A percentile compares a stretch with the other conserved stretches of the same genome.
Evolutionary conservation across 2,797 vertebrate genomes (phyloP).

Genomic region (Darevskia nairensis): DNA sequence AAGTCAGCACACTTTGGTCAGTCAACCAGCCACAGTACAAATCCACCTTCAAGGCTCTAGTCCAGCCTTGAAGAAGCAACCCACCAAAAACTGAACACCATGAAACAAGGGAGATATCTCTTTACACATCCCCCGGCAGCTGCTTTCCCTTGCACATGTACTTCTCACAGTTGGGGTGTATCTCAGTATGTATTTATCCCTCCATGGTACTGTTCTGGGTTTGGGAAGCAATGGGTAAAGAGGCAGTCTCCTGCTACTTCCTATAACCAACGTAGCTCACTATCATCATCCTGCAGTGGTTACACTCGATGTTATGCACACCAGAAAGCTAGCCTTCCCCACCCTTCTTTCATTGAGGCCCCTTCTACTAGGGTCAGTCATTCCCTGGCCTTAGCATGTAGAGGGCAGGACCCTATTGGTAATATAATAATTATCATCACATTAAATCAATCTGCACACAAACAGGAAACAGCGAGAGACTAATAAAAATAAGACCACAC

Average conservation of each 20-base stretch:
- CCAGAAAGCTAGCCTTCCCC: neutral
- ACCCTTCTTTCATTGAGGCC: no score
- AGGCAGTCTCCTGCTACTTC: neutral
- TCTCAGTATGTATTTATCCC: neutral
- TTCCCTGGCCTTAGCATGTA: neutral
- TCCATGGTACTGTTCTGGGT: neutral
- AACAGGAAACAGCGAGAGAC: neutral
- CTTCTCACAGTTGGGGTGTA: neutral
- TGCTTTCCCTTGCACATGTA: neutral
- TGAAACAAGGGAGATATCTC: neutral
- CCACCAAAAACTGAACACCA: neutral
- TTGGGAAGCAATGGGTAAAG: neutral
- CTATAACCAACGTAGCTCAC: neutral
- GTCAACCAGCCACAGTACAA: neutral
- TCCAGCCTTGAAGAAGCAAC: neutral
- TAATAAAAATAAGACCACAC: neutral
- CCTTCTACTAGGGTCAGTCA: neutral
- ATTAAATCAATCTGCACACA: neutral
- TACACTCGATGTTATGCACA: neutral
- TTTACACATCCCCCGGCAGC: neutral
- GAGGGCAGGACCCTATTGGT: neutral
- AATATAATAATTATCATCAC: neutral
- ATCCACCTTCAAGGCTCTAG: neutral
- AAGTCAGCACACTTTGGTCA: no score
- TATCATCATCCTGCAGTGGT: neutral